phyloP scores from a whole-genome alignment of 1,140 invertebrate genomes.

The Drosophila rhopaloa region DNA sequence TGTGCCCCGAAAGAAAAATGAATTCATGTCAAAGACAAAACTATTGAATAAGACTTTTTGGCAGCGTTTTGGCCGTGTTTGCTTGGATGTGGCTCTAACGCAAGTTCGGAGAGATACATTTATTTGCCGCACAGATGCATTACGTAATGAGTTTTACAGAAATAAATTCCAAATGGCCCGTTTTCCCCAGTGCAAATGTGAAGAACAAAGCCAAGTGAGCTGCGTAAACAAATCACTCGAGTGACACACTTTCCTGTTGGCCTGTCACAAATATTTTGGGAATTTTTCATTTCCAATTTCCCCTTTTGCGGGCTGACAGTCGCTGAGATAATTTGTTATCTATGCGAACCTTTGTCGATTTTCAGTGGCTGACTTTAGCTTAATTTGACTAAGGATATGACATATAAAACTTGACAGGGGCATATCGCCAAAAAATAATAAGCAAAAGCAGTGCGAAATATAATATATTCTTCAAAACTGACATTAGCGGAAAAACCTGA shows the following conservation, averaged over 20 bases:
- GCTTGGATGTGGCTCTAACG: slow-evolving; percentile 38
- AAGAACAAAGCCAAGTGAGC: slow-evolving; percentile 60
- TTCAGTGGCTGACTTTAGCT: slow-evolving; percentile 34
- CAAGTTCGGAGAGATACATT: slow-evolving; percentile 38
- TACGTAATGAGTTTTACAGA: slow-evolving; percentile 71
- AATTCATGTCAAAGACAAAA: slow-evolving; percentile 81
- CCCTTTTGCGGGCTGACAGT: slow-evolving; percentile 52
- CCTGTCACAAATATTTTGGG: slow-evolving; percentile 74
- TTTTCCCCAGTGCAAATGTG: slow-evolving; percentile 6
- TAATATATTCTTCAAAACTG: slow-evolving; percentile 3
- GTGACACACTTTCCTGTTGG: slow-evolving; percentile 78
- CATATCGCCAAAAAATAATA: slow-evolving; percentile 46
- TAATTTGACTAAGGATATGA: slow-evolving; percentile 76
- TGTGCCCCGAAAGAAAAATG: slow-evolving; percentile 69
- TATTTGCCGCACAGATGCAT: slow-evolving; percentile 48
- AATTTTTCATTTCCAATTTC: slow-evolving; percentile 57
- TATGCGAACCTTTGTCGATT: slow-evolving; percentile 32
- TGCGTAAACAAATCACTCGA: slow-evolving; percentile 77
- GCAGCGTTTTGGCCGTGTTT: slow-evolving; percentile 59
- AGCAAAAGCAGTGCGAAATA: slow-evolving; percentile 8
- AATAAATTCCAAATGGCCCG: slow-evolving; percentile 28
- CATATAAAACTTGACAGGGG: slow-evolving; percentile 67
- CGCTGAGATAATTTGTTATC: slow-evolving; percentile 59
- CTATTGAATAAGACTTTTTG: slow-evolving; percentile 82
- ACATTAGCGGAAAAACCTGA: slow-evolving; percentile 7